Evolutionary conservation across 1,140 invertebrate species (phyloP).

Genomic region (Ectropis grisescens): DNA sequence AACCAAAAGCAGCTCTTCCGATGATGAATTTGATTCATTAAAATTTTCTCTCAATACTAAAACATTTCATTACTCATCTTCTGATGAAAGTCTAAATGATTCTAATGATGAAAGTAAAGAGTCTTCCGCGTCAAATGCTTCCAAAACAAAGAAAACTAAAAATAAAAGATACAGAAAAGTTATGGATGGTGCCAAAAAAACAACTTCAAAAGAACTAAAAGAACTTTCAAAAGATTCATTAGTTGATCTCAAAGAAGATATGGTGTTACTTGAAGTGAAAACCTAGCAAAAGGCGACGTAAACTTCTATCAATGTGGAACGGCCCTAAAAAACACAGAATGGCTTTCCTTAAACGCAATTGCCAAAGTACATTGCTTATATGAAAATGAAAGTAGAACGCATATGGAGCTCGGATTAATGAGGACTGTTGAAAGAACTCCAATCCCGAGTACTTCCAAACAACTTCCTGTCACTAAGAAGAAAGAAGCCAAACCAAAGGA

Average conservation of each 20-base stretch:
- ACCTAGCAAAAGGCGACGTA: constrained; percentile 55
- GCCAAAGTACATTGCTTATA: constrained; percentile 94
- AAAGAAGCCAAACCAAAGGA: constrained; percentile 53
- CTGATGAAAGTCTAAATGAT: constrained; percentile 54
- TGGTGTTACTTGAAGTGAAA: constrained; percentile 58
- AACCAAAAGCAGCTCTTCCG: constrained; percentile 39
- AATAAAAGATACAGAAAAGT: constrained; percentile 56
- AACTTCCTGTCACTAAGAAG: constrained; percentile 38
- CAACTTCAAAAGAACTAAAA: constrained; percentile 54
- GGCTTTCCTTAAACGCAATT: constrained; percentile 87
- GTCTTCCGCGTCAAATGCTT: constrained; percentile 44
- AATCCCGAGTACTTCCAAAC: constrained; percentile 45
- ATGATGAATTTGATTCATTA: constrained; percentile 51
- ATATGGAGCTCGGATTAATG: constrained; percentile 73
- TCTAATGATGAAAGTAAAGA: constrained; percentile 59
- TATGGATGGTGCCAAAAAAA: constrained; percentile 42
- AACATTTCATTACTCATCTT: constrained; percentile 44
- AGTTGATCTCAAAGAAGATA: constrained; percentile 52
- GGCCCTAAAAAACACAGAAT: constrained; percentile 86
- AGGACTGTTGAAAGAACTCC: constrained; percentile 52
- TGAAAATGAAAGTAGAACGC: constrained; percentile 86
- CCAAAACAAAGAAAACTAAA: constrained; percentile 42
- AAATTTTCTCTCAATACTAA: constrained; percentile 53
- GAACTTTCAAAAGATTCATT: constrained; percentile 59
- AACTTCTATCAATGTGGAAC: constrained; percentile 64